phyloP scores from a whole-genome alignment of 1,140 invertebrate species.

The Mercenaria mercenaria region DNA sequence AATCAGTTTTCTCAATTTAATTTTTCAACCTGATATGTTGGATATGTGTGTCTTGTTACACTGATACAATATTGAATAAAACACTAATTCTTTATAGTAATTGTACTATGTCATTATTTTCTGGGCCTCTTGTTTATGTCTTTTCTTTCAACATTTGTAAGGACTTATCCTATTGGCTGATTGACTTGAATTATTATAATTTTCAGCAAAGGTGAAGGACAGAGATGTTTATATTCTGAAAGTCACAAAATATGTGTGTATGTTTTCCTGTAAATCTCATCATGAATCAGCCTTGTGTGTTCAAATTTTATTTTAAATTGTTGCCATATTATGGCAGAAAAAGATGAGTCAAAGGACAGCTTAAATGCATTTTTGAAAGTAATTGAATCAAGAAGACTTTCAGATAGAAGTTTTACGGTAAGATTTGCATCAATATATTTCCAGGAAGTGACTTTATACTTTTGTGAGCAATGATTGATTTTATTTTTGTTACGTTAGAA shows the following conservation, averaged over 20 bases:
- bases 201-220: slow-evolving; percentile 52
- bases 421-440: neutral
- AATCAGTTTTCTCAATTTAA: no score
- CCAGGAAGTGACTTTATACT: neutral
- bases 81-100: neutral
- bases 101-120: neutral
- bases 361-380: slow-evolving; percentile 58
- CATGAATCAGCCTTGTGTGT: slow-evolving; percentile 25
- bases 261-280: slow-evolving; percentile 39
- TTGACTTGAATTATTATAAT: slow-evolving; percentile 46
- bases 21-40: no score
- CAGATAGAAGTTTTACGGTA: slow-evolving; percentile 31
- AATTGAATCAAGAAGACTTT: slow-evolving; percentile 50
- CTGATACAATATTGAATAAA: neutral
- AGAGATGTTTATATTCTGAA: slow-evolving; percentile 61
- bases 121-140: slow-evolving; percentile 32
- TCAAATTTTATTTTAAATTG: neutral
- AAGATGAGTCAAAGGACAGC: slow-evolving; percentile 36
- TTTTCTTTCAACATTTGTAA: slow-evolving; percentile 43
- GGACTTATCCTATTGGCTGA: slow-evolving; percentile 33
- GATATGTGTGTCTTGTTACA: no score
- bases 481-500: no score
- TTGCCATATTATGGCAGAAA: slow-evolving; percentile 64
- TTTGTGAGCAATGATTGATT: neutral
- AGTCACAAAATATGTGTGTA: slow-evolving; percentile 57